Base-by-base conservation (phyloP, 1,140 invertebrate species). In the Bombus balteatus region DNA sequence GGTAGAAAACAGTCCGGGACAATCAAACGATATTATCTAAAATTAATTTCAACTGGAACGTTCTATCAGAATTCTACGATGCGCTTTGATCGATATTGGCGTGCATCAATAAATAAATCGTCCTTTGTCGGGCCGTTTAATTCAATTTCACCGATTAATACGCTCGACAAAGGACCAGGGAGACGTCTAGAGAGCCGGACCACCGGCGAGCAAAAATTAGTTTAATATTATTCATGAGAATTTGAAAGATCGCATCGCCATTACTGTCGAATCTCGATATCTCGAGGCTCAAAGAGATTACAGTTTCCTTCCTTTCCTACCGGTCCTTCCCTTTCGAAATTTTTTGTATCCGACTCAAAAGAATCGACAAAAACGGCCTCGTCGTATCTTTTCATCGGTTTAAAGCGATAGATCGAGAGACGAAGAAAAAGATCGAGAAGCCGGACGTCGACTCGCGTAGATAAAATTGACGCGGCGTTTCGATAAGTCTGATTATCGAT, bases 401-500 rank as follows among this genome's bases (percentile, higher is more conserved):
- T 39, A 28, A 13, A 37, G 28, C 41, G 62, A 5, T 41, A 62
- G 13, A 53, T 53, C 47, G 47, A 22, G 18, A 37, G 34, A 10
- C 47, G 66, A 59, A 3, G 53, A 2, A 22, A 15, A n/a, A 37
- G 34, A 32, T 18, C 22, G 43, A 53, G 6, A 12, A 10, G 9
- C 22, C 1, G 79, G 1, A 43, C 9, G 6, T 72, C 25, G 34
- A 15, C 2, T 9, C n/a, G n/a, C 41, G 28, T 18, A 0, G 66
- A 84, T 84, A 72, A 22, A 53, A 84, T 79, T 79, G 28, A 79
- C 41, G 53, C 66, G 34, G 22, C 9, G 43, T 39, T 10, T 13
- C 62, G 18, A 1, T 70, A 53, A 39, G 28, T 73, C 41, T 68
- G 65, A 80, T 85, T 73, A 85, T 80, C 53, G 83, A 80, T 85